These are phyloP conservation scores for Orchestia grillus DNA, from an alignment of 1,140 invertebrate genomes.

Conservation along the genomic window DNA sequence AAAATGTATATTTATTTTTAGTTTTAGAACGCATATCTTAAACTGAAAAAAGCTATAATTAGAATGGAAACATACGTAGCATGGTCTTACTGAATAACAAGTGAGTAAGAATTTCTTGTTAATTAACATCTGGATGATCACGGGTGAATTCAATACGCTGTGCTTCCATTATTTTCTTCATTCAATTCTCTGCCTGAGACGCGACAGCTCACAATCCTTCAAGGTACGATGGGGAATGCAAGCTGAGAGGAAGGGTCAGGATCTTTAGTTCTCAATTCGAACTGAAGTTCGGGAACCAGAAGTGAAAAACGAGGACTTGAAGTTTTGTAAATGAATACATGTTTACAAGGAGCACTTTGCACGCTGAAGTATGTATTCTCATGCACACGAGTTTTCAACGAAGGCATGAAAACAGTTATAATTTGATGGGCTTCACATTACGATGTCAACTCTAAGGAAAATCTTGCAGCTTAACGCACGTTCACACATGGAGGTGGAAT, in stretches of 20 bases:
- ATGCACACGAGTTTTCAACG: too few relatives aligned
- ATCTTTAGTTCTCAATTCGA: not conserved
- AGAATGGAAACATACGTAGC: too few relatives aligned
- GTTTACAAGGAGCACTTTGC: not conserved
- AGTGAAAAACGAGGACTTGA: not conserved
- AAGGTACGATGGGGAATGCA: not conserved
- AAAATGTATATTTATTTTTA: too few relatives aligned
- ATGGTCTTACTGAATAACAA: too few relatives aligned
- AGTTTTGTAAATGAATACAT: not conserved
- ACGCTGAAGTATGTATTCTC: not conserved
- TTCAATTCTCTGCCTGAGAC: not conserved
- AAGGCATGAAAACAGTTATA: too few relatives aligned
- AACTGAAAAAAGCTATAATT: too few relatives aligned
- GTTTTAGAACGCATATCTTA: too few relatives aligned
- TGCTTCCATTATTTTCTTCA: not conserved
- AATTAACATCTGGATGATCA: not conserved
- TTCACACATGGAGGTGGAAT: too few relatives aligned
- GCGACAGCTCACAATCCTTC: not conserved
- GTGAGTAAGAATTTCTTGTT: too few relatives aligned
- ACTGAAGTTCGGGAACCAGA: not conserved
- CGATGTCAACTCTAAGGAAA: too few relatives aligned
- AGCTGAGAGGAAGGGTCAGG: not conserved
- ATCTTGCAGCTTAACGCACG: too few relatives aligned
- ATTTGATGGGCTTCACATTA: too few relatives aligned
- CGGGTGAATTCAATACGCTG: not conserved